A percentile compares a stretch with the other conserved stretches of the same genome.
These are phyloP conservation scores for Argynnis bischoffii DNA, from an alignment of 2,888 invertebrate genomes.

Conservation along the genomic window DNA sequence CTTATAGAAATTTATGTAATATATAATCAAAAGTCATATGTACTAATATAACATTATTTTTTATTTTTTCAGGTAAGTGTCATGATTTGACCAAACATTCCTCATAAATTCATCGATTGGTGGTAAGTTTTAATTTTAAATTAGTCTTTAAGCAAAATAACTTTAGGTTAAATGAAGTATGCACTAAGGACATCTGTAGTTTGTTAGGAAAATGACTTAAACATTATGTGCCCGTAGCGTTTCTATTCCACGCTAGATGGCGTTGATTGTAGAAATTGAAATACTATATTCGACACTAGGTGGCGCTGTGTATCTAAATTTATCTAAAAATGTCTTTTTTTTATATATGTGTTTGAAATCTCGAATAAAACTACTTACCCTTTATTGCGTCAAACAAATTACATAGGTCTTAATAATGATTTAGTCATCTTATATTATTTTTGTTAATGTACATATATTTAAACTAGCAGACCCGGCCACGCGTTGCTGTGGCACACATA, in stretches of 20 bases:
- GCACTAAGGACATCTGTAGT: constrained; percentile 37
- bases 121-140: constrained; percentile 2
- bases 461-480: too few species aligned
- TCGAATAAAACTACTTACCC: too few species aligned
- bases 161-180: not conserved
- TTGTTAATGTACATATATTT: too few species aligned
- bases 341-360: too few species aligned
- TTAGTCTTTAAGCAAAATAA: not conserved
- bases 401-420: too few species aligned
- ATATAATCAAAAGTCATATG: too few species aligned
- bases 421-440: too few species aligned
- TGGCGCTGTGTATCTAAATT: not conserved
- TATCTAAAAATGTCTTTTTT: too few species aligned
- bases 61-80: constrained; percentile 37
- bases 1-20: too few species aligned
- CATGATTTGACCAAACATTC: not conserved
- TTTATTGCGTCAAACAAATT: too few species aligned
- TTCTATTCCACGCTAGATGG: constrained; percentile 35
- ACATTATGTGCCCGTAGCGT: constrained; percentile 6
- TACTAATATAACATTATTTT: not conserved
- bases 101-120: not conserved
- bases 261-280: not conserved
- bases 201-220: not conserved
- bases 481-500: too few species aligned
- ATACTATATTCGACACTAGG: not conserved